A percentile compares a stretch with the other conserved stretches of the same genome.
Conservation (phyloP, 2,888 invertebrate genomes). For the Lacanobia oleracea region DNA sequence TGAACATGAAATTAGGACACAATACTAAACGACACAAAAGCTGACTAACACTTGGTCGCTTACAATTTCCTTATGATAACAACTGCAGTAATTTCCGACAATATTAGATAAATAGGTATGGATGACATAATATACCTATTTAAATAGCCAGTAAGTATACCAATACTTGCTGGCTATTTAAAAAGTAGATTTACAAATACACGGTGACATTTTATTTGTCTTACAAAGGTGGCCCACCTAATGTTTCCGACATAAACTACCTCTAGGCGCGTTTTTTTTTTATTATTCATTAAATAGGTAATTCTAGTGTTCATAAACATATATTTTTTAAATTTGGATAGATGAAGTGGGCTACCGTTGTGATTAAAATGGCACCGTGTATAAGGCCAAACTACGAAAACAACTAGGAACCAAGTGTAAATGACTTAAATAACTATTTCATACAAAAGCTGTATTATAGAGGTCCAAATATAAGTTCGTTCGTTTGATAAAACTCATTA, state of each 20-base stretch:
- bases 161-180: no score
- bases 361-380: no score
- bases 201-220: no score
- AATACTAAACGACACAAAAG: slow-evolving; percentile 33
- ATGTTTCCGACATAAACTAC: no score
- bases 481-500: slow-evolving; percentile 28
- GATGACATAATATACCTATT: not conserved
- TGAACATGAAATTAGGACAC: slow-evolving; percentile 12
- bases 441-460: slow-evolving; percentile 16
- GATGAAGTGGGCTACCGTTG: no score
- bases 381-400: not conserved
- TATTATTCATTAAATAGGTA: no score
- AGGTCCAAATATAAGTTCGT: slow-evolving; percentile 42
- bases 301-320: no score
- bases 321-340: no score
- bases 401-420: slow-evolving; percentile 16
- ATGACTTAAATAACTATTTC: slow-evolving; percentile 23
- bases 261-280: no score
- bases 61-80: not conserved
- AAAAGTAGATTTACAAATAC: not conserved
- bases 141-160: not conserved
- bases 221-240: no score
- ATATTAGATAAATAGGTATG: not conserved
- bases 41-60: slow-evolving; percentile 1
- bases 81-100: not conserved